These are phyloP conservation scores for Eutrigla gurnardus DNA, from an alignment of 2,797 vertebrate genomes.

Conservation along the genomic window DNA sequence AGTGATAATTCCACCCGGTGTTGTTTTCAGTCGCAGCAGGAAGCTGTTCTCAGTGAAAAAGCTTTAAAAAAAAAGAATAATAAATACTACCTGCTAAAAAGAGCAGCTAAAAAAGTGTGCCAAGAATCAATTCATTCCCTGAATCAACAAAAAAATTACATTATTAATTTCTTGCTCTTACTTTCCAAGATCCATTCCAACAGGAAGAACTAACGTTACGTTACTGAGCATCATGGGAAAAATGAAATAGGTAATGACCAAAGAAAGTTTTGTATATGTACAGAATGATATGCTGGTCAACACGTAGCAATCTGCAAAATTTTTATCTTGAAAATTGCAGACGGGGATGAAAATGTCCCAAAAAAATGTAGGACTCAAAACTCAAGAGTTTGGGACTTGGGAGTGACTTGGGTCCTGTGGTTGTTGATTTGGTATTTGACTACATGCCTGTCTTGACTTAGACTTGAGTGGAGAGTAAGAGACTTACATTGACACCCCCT, in stretches of 20 bases:
- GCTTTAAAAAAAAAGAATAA: slow-evolving; percentile 1
- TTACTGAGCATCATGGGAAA: not conserved
- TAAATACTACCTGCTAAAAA: slow-evolving; percentile 5
- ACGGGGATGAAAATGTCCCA: not conserved
- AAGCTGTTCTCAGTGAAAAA: not conserved
- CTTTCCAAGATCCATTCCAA: not conserved
- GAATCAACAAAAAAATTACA: too few species aligned
- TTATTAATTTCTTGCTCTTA: not conserved
- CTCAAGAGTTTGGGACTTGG: not conserved
- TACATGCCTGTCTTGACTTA: not conserved
- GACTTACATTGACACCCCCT: too few species aligned
- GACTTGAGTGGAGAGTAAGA: too few species aligned
- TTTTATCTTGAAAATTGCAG: not conserved
- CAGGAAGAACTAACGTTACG: not conserved
- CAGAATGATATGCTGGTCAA: not conserved
- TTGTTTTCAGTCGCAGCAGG: too few species aligned
- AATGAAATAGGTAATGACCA: not conserved
- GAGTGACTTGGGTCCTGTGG: not conserved
- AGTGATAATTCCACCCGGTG: not conserved
- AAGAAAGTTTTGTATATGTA: not conserved
- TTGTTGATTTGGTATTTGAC: not conserved
- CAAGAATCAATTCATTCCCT: not conserved
- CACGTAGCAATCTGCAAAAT: not conserved
- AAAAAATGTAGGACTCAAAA: not conserved
- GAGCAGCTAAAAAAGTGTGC: not conserved